These are phyloP conservation scores for Drosophila merina DNA, from an alignment of 2,888 invertebrate species.

Conservation along the genomic window DNA sequence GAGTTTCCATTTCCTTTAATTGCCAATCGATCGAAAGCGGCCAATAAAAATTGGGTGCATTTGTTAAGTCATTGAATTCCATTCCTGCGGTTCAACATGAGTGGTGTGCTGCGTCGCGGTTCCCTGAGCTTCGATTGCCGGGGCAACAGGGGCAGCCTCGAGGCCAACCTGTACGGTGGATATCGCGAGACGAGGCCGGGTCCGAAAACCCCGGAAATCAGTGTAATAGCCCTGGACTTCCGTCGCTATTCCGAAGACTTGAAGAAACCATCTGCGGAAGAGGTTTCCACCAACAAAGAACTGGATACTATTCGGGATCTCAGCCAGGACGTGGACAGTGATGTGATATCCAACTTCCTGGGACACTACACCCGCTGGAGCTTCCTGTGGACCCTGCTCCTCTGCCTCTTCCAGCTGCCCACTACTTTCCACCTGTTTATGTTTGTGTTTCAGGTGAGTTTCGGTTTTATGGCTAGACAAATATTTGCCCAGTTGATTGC, in stretches of 20 bases:
- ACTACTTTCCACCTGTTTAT: constrained; percentile 88
- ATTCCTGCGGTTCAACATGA: constrained; percentile 61
- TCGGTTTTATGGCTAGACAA: constrained; percentile 46
- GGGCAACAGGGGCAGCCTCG: constrained; percentile 71
- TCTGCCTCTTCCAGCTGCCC: constrained; percentile 86
- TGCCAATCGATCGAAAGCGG: constrained; percentile 36
- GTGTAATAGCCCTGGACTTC: constrained; percentile 81
- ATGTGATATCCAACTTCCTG: constrained; percentile 86
- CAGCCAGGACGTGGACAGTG: constrained; percentile 83
- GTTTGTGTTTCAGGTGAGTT: constrained; percentile 85
- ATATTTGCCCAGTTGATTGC: constrained; percentile 71
- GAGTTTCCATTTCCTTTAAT: constrained; percentile 34
- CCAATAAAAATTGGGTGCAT: constrained; percentile 33
- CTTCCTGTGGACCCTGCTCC: constrained; percentile 85
- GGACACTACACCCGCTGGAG: constrained; percentile 87
- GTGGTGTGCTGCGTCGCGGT: constrained; percentile 81
- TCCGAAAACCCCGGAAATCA: constrained; percentile 81
- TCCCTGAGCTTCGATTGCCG: constrained; percentile 79
- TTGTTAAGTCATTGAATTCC: constrained; percentile 12
- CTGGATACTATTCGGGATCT: constrained; percentile 47
- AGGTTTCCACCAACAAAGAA: neutral
- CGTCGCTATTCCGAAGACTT: constrained; percentile 81
- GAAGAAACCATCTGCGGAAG: constrained; percentile 62
- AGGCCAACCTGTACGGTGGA: constrained; percentile 76
- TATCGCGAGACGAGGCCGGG: constrained; percentile 73